Base-by-base conservation (phyloP, 1,140 invertebrate species). In the Drosophila nikananu region DNA sequence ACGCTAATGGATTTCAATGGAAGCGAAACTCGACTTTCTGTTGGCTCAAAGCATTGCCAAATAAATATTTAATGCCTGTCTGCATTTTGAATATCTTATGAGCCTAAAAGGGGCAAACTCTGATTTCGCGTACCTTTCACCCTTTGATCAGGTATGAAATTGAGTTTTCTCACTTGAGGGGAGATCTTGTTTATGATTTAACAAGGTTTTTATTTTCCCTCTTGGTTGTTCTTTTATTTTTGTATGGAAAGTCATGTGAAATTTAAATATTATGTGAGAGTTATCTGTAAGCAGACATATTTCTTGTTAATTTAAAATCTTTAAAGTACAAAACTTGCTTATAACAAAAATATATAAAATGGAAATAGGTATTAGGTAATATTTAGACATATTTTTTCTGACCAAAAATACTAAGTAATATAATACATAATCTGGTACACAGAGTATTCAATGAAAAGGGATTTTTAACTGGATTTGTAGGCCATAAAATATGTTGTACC, bases 1-100 rank as follows among this genome's bases (percentile, higher is more conserved):
- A 21, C 51, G 57, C 68, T 74, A 74, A 74, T 74, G 71, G 68
- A 19, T 73, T 73, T 74, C 55, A 60, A 73, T 73, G 55, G 46
- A 44, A 61, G 60, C 46, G 17, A 39, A 52, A 57, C 35, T 51
- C 15, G 35, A 48, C 54, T 57, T 57, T 39, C 21, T 15, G 32
- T 23, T 32, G 35, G 44, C 44, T 23, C 64, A 52, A 68, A 32
- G 27, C 63, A 35, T 67, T 15, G 17, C 13, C 15, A 32, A 35
- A 35, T 73, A 73, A 61, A 74, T 73, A 73, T 52, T 52, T 61
- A 37, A 73, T 74, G 55, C 8, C 32, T 9, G n/a, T 42, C 23
- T 70, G 68, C 35, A 58, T 39, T 72, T 72, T 58, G 25, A 41
- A 58, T 61, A 35, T 44, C 13, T 68, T 63, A 46, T 66, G 39